These are phyloP conservation scores for Rattus norvegicus DNA, from an alignment of 2,113 vertebrate species.

Conservation along the genomic window DNA sequence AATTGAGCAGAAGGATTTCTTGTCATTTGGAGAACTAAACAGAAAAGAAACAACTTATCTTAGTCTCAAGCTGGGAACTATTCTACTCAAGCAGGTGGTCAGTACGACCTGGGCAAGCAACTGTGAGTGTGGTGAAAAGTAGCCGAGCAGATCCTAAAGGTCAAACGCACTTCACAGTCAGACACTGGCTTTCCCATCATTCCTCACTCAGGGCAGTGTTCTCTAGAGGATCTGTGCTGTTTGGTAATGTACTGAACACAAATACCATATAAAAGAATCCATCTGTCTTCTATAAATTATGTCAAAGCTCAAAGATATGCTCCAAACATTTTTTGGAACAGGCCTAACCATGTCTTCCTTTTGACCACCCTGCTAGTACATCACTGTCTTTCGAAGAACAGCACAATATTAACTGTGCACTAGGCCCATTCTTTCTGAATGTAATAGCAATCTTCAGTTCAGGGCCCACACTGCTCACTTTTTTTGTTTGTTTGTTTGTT, in stretches of 20 bases:
- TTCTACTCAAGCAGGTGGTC: neutral
- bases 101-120: neutral
- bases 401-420: neutral
- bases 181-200: neutral
- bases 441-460: neutral
- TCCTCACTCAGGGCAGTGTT: neutral
- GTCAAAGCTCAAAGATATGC: neutral
- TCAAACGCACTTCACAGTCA: neutral
- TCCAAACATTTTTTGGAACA: neutral
- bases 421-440: neutral
- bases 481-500: neutral
- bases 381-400: neutral
- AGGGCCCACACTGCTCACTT: neutral
- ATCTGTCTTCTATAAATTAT: neutral
- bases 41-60: constrained; percentile 74
- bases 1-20: constrained; percentile 97
- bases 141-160: neutral
- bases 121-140: neutral
- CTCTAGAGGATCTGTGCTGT: neutral
- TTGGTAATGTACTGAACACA: neutral
- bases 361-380: neutral
- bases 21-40: constrained; percentile 95
- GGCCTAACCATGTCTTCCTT: neutral
- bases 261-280: neutral
- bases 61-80: constrained; percentile 31